Conservation (phyloP, 2,113 vertebrate species). For the Heterotis niloticus region DNA sequence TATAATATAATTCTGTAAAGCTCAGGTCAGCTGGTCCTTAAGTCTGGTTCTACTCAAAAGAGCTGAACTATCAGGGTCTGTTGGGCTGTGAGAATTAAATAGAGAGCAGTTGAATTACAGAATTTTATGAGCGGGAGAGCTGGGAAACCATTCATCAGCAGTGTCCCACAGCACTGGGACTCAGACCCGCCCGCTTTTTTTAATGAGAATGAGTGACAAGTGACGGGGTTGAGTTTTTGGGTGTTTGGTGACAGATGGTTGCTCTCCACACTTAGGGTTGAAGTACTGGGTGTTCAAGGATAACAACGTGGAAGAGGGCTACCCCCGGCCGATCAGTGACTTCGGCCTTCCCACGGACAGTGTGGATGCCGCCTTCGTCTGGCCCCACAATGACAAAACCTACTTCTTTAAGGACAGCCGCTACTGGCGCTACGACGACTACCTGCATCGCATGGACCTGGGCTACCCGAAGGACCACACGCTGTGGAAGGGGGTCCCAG, state of each 20-base stretch:
- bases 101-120: too few relatives aligned
- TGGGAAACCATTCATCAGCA: too few relatives aligned
- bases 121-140: too few relatives aligned
- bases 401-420: slow-evolving; percentile 92
- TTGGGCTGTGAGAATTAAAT: too few relatives aligned
- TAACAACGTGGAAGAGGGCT: slow-evolving; percentile 89
- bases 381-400: slow-evolving; percentile 90
- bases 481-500: slow-evolving; percentile 85
- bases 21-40: too few relatives aligned
- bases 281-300: slow-evolving; percentile 98
- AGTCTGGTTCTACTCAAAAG: too few relatives aligned
- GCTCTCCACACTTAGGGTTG: slow-evolving; percentile 62
- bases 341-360: slow-evolving; percentile 81
- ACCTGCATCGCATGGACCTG: slow-evolving; percentile 76
- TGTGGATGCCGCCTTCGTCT: slow-evolving; percentile 85
- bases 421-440: slow-evolving; percentile 90
- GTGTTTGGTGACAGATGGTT: neutral
- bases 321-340: slow-evolving; percentile 84
- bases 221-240: too few relatives aligned
- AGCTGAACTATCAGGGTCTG: too few relatives aligned
- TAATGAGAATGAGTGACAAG: too few relatives aligned
- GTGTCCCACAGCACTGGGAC: too few relatives aligned
- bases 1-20: too few relatives aligned
- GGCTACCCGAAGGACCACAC: slow-evolving; percentile 81
- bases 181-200: too few relatives aligned